Base-by-base conservation (phyloP, 2,113 vertebrate genomes). In the Oxygymnocypris stewartii region DNA sequence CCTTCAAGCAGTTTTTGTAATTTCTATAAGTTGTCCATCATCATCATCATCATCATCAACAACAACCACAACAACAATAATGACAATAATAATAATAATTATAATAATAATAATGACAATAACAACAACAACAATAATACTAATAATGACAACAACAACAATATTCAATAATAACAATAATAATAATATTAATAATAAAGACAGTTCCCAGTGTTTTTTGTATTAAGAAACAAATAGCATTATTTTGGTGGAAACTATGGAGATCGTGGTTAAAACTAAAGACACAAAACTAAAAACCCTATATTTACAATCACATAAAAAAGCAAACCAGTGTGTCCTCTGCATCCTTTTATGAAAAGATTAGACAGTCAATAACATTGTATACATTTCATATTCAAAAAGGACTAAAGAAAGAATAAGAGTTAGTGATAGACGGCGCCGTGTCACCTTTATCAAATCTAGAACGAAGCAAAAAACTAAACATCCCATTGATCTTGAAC, bases 321-420 rank as follows among this genome's bases (percentile, higher is more conserved):
- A 25, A 74, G n/a, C 42, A 76, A 23, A 59, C 44, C 28, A 6
- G 14, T 79, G 49, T 79, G 51, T 59, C 77, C 85, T 20, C 4
- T 49, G 18, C 51, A 74, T 63, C 40, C 40, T 74, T 87, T 42
- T 3, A 42, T 7, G 65, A 73, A 44, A 31, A 42, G 10, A 47
- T 11, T 25, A 77, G 51, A 63, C 11, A 37, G 35, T 20, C 23
- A 73, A 65, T 65, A 80, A 20, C 71, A 84, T 4, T 18, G 25
- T 44, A 18, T 4, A 37, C 37, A 35, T 75, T 81, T 37, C 51
- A 51, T 7, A 74, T 49, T 69, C 37, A 40, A 42, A 87, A 79
- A 65, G 65, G 63, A 79, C 84, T 91, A 84, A 91, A 75, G 82
- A 76, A 83, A 54, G 1, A 49, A 78, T 37, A 54, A 51, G 47